These are phyloP conservation scores for Probaryconus sp. DNA, from an alignment of 1,140 invertebrate species.

Conservation along the genomic window DNA sequence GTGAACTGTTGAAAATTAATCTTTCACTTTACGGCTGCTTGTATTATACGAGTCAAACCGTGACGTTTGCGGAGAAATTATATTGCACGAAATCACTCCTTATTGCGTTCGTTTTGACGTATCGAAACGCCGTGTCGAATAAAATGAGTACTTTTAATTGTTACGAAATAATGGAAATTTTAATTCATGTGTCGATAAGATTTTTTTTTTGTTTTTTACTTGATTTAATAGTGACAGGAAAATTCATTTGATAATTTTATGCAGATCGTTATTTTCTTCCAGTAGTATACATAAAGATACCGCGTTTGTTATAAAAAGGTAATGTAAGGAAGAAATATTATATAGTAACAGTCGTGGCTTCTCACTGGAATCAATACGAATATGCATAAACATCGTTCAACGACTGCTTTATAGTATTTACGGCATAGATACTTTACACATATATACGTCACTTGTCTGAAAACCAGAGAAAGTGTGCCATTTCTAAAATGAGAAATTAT, in stretches of 20 bases:
- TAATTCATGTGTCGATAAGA: not conserved
- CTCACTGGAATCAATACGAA: slow-evolving; percentile 60
- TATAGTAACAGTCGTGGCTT: slow-evolving; percentile 56
- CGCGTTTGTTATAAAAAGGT: slow-evolving; percentile 41
- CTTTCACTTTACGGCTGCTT: slow-evolving; percentile 6
- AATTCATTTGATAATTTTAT: slow-evolving; percentile 15
- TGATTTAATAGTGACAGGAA: too few species aligned
- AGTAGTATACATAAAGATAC: slow-evolving; percentile 28
- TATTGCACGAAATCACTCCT: too few species aligned
- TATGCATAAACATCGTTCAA: slow-evolving; percentile 57
- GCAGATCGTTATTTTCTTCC: slow-evolving; percentile 26
- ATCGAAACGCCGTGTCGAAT: too few species aligned
- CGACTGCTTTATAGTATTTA: slow-evolving; percentile 48
- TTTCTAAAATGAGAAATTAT: not conserved
- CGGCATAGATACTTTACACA: slow-evolving; percentile 36
- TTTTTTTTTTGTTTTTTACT: not conserved
- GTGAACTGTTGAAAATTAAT: slow-evolving; percentile 25
- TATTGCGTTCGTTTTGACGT: too few species aligned
- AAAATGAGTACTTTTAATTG: not conserved
- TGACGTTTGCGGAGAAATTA: slow-evolving; percentile 1
- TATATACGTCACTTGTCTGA: slow-evolving; percentile 33
- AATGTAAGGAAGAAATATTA: slow-evolving; percentile 52
- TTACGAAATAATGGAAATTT: slow-evolving; percentile 5
- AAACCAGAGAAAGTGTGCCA: slow-evolving; percentile 7
- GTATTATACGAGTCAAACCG: slow-evolving; percentile 5